Evolutionary conservation across 2,888 invertebrate genomes (phyloP), one percentile per base, ranked within the genome.

Genomic region (Leptinotarsa haldemani): DNA sequence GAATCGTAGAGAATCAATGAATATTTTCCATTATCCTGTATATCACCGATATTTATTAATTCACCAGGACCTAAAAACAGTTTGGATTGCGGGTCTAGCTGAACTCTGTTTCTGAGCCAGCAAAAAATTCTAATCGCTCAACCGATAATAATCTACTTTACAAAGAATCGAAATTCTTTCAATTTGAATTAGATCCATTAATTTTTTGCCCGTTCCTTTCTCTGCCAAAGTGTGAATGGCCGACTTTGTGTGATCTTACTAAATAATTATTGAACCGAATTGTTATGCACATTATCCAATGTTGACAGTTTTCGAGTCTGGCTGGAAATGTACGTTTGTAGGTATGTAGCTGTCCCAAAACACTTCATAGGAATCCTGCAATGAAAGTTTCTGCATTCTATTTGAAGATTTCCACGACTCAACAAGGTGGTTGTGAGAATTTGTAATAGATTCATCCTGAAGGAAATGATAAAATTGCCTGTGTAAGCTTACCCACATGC

Each of bases 111-210:
- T 25, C 61, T 61, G 15, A 30, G 25, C 25, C 56, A 56, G 25
- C 25, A 30, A 61, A 61, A 61, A 61, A 61, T 16, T 25, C 61
- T 30, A n/a, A 15, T 61, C 61, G 30, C n/a, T 12, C 61, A 61
- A 61, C 25, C 61, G 61, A 61, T 16, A 61, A 61, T 61, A 61
- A 22, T 15, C 25, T 7, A 61, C 30, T 61, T 61, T 30, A 61
- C 61, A 61, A 30, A 61, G 16, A 61, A 61, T 61, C 61, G 30
- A 30, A 5, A 61, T n/a, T 61, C 15, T 61, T 61, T 13, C 15
- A 61, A 22, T 56, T 30, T 25, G 25, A 61, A 61, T 56, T 13
- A 13, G 7, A 56, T 20, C 20, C 13, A 22, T n/a, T 30, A 30
- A 61, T 30, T 61, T 61, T n/a, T 30, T 61, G 61, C 30, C 4